Conservation (phyloP, 2,888 invertebrate species). For the Isotomurus palustris region DNA sequence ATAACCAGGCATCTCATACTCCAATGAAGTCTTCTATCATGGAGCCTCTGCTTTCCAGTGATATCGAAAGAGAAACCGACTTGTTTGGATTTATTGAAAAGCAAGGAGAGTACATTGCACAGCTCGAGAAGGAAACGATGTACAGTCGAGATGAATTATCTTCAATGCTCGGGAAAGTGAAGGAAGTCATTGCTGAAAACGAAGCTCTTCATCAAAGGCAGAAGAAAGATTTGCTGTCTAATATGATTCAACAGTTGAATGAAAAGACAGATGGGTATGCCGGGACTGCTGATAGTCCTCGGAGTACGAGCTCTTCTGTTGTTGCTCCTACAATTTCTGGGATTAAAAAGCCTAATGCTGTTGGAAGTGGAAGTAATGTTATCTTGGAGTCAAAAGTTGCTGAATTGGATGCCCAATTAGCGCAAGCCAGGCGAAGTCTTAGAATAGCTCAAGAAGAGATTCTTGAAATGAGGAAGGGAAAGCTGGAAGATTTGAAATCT, state of each 20-base stretch:
- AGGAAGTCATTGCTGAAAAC: constrained; percentile 79
- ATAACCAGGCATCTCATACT: constrained; percentile 12
- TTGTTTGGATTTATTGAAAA: constrained; percentile 74
- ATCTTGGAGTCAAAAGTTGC: constrained; percentile 79
- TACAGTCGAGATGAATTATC: constrained; percentile 77
- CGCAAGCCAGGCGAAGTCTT: constrained; percentile 70
- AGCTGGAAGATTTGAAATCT: constrained; percentile 29
- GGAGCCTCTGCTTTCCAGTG: constrained; percentile 44
- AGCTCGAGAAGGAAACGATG: constrained; percentile 76
- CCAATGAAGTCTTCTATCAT: neutral
- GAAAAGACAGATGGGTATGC: constrained; percentile 39
- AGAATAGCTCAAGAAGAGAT: constrained; percentile 67
- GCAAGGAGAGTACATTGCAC: constrained; percentile 82
- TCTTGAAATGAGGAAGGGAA: constrained; percentile 53
- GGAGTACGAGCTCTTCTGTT: neutral
- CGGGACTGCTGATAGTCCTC: neutral
- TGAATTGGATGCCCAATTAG: constrained; percentile 75
- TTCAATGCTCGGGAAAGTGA: constrained; percentile 72
- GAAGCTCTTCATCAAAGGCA: constrained; percentile 74
- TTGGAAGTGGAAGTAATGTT: constrained; percentile 28
- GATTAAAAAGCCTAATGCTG: neutral
- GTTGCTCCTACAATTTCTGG: neutral
- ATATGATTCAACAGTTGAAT: constrained; percentile 47
- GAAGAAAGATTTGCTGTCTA: constrained; percentile 41
- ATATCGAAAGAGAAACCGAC: constrained; percentile 52